phyloP scores from a whole-genome alignment of 2,113 vertebrate genomes.

The Eubucco bourcierii region DNA sequence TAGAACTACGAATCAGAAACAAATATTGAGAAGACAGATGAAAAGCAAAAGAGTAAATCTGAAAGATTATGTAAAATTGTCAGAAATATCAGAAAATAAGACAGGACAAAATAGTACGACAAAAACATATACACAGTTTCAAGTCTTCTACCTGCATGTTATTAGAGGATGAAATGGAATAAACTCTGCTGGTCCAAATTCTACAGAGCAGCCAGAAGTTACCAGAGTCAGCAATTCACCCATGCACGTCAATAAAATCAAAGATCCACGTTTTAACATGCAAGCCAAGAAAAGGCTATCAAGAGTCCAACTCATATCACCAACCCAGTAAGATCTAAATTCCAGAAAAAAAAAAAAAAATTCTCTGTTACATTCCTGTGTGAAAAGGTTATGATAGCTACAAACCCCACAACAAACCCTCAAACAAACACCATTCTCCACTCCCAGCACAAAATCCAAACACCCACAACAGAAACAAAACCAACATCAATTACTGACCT shows the following conservation, averaged over 20 bases:
- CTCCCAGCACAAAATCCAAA: neutral
- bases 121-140: neutral
- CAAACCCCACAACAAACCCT: neutral
- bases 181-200: constrained; percentile 94
- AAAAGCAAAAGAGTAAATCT: constrained; percentile 52
- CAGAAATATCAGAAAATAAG: constrained; percentile 27
- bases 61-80: constrained; percentile 16
- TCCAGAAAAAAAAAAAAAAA: neutral
- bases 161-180: constrained; percentile 93
- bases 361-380: neutral
- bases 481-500: constrained; percentile 75
- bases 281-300: constrained; percentile 90
- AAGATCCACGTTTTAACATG: constrained; percentile 90
- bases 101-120: neutral
- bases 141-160: constrained; percentile 83
- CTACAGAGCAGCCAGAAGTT: constrained; percentile 88
- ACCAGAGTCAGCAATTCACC: constrained; percentile 86
- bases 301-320: constrained; percentile 87
- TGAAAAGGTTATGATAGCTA: neutral
- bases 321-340: constrained; percentile 94
- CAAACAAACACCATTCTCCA: neutral
- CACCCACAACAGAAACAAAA: neutral
- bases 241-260: constrained; percentile 86
- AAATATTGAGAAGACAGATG: constrained; percentile 60
- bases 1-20: constrained; percentile 73